A percentile compares a stretch with the other conserved stretches of the same genome.
These are phyloP conservation scores for Acrocephalus scirpaceus DNA, from an alignment of 2,797 vertebrate species.

Conservation along the genomic window DNA sequence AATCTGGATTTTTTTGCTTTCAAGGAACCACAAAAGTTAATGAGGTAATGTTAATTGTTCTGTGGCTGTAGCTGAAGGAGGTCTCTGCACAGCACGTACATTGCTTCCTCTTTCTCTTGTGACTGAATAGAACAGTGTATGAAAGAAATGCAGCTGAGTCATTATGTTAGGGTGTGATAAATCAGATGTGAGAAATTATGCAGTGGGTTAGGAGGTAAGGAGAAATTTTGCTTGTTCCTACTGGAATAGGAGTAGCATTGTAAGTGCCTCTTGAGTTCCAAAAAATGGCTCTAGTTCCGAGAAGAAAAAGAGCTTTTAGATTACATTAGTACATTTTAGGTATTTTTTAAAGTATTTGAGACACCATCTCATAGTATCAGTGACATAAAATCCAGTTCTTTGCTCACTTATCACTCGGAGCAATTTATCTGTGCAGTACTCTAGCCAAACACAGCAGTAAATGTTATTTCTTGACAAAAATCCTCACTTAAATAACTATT, in stretches of 20 bases:
- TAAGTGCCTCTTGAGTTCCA: neutral
- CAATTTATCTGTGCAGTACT: neutral
- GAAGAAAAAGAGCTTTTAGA: neutral
- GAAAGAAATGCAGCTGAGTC: constrained; percentile 7
- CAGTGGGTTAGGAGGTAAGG: neutral
- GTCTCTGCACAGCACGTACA: neutral
- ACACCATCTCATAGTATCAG: neutral
- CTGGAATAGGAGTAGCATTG: neutral
- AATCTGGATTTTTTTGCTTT: constrained; percentile 47
- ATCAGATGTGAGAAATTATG: neutral
- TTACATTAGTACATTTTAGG: neutral
- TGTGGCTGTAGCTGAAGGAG: neutral
- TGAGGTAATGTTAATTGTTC: constrained; percentile 57
- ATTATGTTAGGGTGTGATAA: neutral
- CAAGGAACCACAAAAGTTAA: constrained; percentile 48
- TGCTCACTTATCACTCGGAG: neutral
- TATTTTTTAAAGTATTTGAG: neutral
- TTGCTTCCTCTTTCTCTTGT: constrained; percentile 13
- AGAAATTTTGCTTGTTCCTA: neutral
- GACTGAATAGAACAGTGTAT: neutral
- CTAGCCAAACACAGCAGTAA: neutral
- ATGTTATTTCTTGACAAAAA: neutral
- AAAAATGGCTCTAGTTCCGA: neutral
- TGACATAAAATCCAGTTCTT: neutral
- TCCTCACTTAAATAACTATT: neutral